Percentiles rank a stretch among this genome's conserved stretches.
Conservation (phyloP, 2,888 invertebrate genomes). For the Tetropium fuscum region DNA sequence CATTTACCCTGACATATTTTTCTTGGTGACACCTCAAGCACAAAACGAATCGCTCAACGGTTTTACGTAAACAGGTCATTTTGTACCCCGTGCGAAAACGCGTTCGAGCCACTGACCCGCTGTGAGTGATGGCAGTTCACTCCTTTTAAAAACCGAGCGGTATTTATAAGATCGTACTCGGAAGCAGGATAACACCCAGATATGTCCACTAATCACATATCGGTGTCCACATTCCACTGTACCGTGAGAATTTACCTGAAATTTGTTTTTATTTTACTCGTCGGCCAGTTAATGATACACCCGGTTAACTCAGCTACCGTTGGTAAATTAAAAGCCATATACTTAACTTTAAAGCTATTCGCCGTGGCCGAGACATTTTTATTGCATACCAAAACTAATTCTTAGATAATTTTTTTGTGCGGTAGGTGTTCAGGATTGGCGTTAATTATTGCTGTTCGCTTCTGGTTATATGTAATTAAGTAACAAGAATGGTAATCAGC, state of each 20-base stretch:
- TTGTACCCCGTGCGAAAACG: background rate
- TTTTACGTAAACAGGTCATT: too few relatives aligned
- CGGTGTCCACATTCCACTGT: background rate
- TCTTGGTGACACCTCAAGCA: too few relatives aligned
- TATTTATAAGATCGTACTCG: constrained; percentile 14
- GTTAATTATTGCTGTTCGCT: background rate
- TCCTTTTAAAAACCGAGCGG: constrained; percentile 11
- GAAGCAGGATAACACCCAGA: constrained; percentile 20
- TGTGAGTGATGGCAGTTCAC: background rate
- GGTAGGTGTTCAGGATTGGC: background rate
- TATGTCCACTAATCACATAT: constrained; percentile 16
- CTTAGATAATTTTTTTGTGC: background rate
- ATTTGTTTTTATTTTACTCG: constrained; percentile 9
- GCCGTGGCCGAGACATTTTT: background rate
- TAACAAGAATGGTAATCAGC: too few relatives aligned
- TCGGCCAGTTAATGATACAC: background rate
- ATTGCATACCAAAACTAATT: constrained; percentile 2
- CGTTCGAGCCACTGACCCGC: background rate
- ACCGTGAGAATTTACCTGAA: constrained; percentile 16
- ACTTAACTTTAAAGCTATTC: constrained; percentile 15
- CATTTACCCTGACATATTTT: too few relatives aligned
- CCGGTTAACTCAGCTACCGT: background rate
- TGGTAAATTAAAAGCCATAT: background rate
- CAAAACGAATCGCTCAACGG: too few relatives aligned
- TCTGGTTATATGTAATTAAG: background rate